Evolutionary conservation across 53 echinoderm and acorn worm species (phyloP), one percentile per base, ranked within the genome.

Genomic region (Temnopleurus reevesii): DNA sequence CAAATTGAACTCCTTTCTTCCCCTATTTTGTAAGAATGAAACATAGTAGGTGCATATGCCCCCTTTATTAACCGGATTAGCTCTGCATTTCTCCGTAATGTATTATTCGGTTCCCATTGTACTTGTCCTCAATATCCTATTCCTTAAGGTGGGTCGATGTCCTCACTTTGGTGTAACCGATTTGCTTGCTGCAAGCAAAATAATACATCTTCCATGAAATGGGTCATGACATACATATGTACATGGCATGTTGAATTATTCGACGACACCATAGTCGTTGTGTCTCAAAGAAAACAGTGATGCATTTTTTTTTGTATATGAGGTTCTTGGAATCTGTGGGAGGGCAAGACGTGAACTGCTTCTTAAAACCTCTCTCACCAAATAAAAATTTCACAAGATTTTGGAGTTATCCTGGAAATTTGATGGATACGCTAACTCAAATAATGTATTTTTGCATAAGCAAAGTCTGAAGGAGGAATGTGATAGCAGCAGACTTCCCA

Each of bases 181-280:
- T 43, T 4, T 23, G 71, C 71, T 71, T n/a, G 38, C 38, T 38
- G 43, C 38, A 36, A 71, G 71, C 38, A 38, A 71, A n/a, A 71
- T 71, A 36, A 71, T 38, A 63, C 34, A 63, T 33, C 30, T 18
- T 71, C 21, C 71, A 71, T n/a, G 71, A 71, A 71, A 71, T 71
- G 41, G 71, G 71, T 36, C 71, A 71, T 71, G 71, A 41, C 71
- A 71, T 71, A 71, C 38, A 38, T n/a, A n/a, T n/a, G n/a, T n/a
- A n/a, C n/a, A n/a, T n/a, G n/a, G n/a, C n/a, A n/a, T 38, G 21
- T n/a, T 1, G 71, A 38, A 71, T 71, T 71, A 1, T 71, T 33
- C 31, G 30, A 31, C 13, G 34, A 63, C 18, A 63, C 71, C 9
- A 19, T 29, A 3, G 4, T n/a, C n/a, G n/a, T n/a, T 13, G 41